These are phyloP conservation scores for Polia nebulosa DNA, from an alignment of 2,888 invertebrate species.

Conservation along the genomic window DNA sequence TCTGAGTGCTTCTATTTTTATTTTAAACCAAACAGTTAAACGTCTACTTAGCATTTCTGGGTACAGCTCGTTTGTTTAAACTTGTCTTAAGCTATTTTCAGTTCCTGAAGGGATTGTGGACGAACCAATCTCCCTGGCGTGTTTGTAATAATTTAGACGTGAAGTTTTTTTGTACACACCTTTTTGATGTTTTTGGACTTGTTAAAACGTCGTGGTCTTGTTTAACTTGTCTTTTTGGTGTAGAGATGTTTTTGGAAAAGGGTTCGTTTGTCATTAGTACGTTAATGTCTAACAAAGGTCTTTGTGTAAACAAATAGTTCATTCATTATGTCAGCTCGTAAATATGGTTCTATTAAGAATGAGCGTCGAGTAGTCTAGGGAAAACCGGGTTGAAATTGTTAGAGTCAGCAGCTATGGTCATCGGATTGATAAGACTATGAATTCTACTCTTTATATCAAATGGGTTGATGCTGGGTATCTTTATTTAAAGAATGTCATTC, in stretches of 20 bases:
- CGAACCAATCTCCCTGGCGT: constrained; percentile 59
- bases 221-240: constrained; percentile 39
- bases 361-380: neutral
- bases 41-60: constrained; percentile 83
- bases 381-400: neutral
- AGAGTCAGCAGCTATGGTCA: neutral
- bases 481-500: neutral
- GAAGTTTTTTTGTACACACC: constrained; percentile 54
- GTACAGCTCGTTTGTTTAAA: constrained; percentile 72
- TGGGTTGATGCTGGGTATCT: neutral
- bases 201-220: constrained; percentile 52
- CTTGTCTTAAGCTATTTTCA: constrained; percentile 83
- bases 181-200: constrained; percentile 62
- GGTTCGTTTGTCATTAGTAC: constrained; percentile 44
- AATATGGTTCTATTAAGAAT: neutral
- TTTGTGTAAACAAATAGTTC: constrained; percentile 16
- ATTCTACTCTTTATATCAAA: constrained; percentile 3
- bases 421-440: constrained; percentile 1
- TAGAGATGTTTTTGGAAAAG: constrained; percentile 43
- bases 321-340: constrained; percentile 21
- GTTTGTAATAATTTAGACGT: constrained; percentile 65
- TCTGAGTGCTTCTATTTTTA: constrained; percentile 86
- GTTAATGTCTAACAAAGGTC: constrained; percentile 37
- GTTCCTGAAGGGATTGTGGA: constrained; percentile 77
- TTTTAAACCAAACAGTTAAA: constrained; percentile 82